These are phyloP conservation scores for Leuctra nigra DNA, from an alignment of 2,888 invertebrate genomes.

Conservation along the genomic window DNA sequence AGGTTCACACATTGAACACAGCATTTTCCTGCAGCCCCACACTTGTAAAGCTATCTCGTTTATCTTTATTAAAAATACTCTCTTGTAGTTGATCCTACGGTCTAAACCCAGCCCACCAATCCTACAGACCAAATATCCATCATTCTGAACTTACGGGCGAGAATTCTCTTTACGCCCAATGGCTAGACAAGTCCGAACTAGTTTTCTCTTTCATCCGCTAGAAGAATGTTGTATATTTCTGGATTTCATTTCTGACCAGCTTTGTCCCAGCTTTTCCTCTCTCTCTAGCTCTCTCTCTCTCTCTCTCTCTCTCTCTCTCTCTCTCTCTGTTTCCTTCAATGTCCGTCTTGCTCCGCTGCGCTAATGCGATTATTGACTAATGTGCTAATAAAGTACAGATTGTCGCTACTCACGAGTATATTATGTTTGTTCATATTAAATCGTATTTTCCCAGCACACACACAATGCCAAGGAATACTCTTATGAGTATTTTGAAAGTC, in stretches of 20 bases:
- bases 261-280: not conserved
- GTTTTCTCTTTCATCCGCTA: not conserved
- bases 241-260: too few species aligned
- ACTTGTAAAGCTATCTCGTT: not conserved
- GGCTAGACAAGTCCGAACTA: not conserved
- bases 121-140: not conserved
- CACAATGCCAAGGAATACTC: too few species aligned
- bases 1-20: too few species aligned
- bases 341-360: not conserved
- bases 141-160: not conserved
- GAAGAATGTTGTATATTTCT: too few species aligned
- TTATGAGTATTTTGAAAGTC: too few species aligned
- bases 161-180: not conserved
- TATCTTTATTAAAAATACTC: slow-evolving; percentile 6
- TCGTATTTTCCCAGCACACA: too few species aligned
- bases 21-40: too few species aligned
- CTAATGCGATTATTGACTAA: too few species aligned
- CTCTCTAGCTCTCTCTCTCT: not conserved
- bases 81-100: not conserved
- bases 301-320: not conserved
- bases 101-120: not conserved
- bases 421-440: too few species aligned
- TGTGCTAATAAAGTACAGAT: too few species aligned
- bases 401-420: too few species aligned
- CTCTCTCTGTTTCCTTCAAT: not conserved